Base-by-base conservation (phyloP, 2,113 vertebrate genomes). In the Symphodus melops region DNA sequence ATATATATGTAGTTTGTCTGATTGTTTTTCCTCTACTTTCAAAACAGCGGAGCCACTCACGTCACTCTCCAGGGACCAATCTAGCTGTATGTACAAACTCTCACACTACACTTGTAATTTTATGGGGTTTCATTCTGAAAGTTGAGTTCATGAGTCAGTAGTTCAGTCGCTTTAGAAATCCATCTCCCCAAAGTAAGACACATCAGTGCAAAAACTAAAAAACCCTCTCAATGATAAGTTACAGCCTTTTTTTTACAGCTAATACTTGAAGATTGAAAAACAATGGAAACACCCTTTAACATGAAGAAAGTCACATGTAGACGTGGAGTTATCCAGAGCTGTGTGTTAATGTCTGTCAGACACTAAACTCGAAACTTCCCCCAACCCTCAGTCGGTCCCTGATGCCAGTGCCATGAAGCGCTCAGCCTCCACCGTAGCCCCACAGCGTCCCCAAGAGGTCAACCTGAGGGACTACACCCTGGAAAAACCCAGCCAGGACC, bases 351-450 rank as follows among this genome's bases (percentile, higher is more conserved):
- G 42, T 44, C 19, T 28, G 9, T 54, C 33, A 54, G 19, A n/a
- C 7, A 21, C 70, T 41, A 33, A 48, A 28, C 3, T 42, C 49
- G n/a, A n/a, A n/a, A n/a, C 4, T 52, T 42, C 33, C n/a, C 9
- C 37, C 53, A n/a, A 69, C 12, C 36, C 39, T 54, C 88, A 99
- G 97, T 90, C 96, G 9, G 95, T 95, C 70, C 91, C 96, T 0
- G 96, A 97, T 53, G 91, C 93, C 39, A 97, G 96, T 72, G 95
- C 96, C 14, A 96, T 98, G 96, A 98, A 96, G 75, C 96, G 96
- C 46, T 98, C 97, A 0, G 92, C 94, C 48, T 98, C 97, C 90
- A 97, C 96, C 0, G 92, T 96, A 92, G 85, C 96, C 1, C 95
- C 97, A 0, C 96, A 96, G 91, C 94, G 94, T 0, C 89, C 95